Percentiles rank a stretch among this genome's conserved stretches.
Conservation (phyloP, 2,797 vertebrate species). For the Podargus strigoides region DNA sequence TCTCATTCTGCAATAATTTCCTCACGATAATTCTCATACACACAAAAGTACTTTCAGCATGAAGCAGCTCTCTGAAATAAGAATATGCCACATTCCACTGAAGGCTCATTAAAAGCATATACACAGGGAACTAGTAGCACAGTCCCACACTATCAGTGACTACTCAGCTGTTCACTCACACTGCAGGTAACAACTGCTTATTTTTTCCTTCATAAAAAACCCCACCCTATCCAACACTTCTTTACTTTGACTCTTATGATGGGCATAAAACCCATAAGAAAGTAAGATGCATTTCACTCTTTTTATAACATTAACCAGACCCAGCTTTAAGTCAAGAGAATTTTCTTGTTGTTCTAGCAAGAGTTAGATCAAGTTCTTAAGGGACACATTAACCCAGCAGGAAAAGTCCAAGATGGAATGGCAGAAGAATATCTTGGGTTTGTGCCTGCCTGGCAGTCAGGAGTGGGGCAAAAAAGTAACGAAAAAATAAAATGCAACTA, state of each 20-base stretch:
- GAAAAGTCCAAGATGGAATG: not conserved
- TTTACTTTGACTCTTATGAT: not conserved
- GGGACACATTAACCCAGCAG: not conserved
- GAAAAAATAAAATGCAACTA: not conserved
- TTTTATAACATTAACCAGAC: not conserved
- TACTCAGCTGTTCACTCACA: not conserved
- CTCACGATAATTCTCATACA: not conserved
- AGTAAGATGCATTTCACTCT: not conserved
- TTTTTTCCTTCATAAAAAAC: not conserved
- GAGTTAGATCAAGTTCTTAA: not conserved
- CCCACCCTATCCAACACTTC: not conserved
- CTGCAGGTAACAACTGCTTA: not conserved
- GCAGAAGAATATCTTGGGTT: not conserved
- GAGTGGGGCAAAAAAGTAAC: rapidly evolving
- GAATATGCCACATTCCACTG: not conserved
- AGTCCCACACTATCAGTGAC: not conserved
- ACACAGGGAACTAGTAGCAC: not conserved
- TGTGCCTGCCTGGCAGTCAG: not conserved
- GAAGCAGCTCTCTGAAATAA: not conserved
- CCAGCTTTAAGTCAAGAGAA: not conserved
- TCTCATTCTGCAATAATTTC: not conserved
- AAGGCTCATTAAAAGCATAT: not conserved
- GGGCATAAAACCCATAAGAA: rapidly evolving
- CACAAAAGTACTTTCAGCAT: not conserved
- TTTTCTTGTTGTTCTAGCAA: not conserved